A percentile compares a stretch with the other conserved stretches of the same genome.
Evolutionary conservation across 2,888 invertebrate species (phyloP).

Genomic region (Parapristionchus giblindavisi): DNA sequence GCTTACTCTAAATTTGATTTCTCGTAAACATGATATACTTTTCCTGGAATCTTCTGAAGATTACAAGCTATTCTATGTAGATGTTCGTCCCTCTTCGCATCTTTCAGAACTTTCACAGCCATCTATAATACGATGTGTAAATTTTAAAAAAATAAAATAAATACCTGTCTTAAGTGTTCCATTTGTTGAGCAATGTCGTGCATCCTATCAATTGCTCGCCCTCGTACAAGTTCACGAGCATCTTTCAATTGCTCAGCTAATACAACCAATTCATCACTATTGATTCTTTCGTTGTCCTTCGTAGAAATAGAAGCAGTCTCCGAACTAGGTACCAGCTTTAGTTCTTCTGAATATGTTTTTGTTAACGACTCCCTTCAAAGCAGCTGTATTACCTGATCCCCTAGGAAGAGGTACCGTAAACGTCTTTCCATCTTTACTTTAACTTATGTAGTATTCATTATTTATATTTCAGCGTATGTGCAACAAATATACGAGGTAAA

Average conservation of each 20-base stretch:
- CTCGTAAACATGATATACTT: slow-evolving; percentile 80
- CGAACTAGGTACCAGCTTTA: not conserved
- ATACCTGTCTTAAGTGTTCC: slow-evolving; percentile 75
- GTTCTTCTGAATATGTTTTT: not conserved
- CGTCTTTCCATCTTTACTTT: slow-evolving; percentile 22
- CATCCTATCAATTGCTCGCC: slow-evolving; percentile 69
- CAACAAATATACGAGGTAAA: slow-evolving; percentile 7
- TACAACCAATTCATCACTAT: slow-evolving; percentile 49
- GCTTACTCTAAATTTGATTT: slow-evolving; percentile 74
- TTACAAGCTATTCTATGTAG: slow-evolving; percentile 81
- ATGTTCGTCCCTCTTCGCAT: slow-evolving; percentile 75
- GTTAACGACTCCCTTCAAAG: too few species aligned
- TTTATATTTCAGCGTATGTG: not conserved
- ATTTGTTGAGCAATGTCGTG: slow-evolving; percentile 80
- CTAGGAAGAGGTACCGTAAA: slow-evolving; percentile 22
- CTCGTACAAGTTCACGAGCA: slow-evolving; percentile 53
- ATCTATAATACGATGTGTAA: slow-evolving; percentile 46
- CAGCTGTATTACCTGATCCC: not conserved
- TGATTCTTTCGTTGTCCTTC: slow-evolving; percentile 48
- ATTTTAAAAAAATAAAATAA: slow-evolving; percentile 18
- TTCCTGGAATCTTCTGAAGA: slow-evolving; percentile 80
- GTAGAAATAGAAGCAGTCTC: slow-evolving; percentile 38
- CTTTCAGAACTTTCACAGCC: slow-evolving; percentile 69
- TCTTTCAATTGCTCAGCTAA: slow-evolving; percentile 48
- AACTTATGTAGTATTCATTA: not conserved